phyloP scores from a whole-genome alignment of 2,888 invertebrate genomes.

The Tipula unca region DNA sequence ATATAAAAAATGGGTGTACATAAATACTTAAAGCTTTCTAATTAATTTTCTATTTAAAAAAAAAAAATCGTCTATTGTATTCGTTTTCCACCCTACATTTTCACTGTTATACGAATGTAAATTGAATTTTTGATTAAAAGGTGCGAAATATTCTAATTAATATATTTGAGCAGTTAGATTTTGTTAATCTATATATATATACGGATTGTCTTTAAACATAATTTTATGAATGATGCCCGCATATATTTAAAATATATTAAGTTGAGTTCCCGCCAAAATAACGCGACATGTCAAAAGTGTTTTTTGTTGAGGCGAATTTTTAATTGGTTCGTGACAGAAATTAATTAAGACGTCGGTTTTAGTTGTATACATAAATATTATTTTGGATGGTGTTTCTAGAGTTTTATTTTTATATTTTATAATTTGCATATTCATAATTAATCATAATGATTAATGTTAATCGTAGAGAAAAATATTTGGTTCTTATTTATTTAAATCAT shows the following conservation, averaged over 20 bases:
- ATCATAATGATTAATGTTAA: background rate
- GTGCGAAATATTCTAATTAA: background rate
- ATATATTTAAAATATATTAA: background rate
- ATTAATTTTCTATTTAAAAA: background rate
- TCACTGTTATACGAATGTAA: background rate
- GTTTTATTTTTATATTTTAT: background rate
- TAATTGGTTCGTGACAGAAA: conserved; percentile 8
- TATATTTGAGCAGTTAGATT: background rate
- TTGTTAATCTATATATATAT: background rate
- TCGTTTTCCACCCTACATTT: background rate
- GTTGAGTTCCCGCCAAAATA: background rate
- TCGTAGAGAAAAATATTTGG: background rate
- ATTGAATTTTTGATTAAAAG: background rate
- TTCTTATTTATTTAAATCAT: background rate
- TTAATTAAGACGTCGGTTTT: background rate
- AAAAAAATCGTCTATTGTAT: no score
- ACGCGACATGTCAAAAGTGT: background rate
- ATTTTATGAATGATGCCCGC: background rate
- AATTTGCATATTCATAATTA: background rate
- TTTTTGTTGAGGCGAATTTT: background rate
- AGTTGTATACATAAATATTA: background rate
- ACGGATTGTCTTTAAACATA: background rate
- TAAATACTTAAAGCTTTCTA: background rate
- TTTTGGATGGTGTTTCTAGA: background rate
- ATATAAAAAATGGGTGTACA: background rate